Evolutionary conservation across 2,113 vertebrate genomes (phyloP).

Genomic region (Plestiodon gilberti): DNA sequence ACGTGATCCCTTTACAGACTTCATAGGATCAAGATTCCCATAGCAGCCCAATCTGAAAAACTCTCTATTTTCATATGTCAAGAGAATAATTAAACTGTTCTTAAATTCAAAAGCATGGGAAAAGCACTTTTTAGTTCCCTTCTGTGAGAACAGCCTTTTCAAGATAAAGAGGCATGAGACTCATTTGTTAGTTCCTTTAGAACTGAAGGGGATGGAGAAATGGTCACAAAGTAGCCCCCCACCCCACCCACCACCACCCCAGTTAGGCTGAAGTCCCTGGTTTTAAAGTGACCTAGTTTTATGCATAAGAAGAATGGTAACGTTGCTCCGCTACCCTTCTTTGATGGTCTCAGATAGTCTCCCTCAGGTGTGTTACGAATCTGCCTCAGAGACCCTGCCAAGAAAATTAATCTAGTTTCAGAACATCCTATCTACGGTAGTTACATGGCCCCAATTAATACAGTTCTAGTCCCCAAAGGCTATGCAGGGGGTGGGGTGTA

Average conservation of each 20-base stretch:
- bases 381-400: background rate
- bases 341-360: background rate
- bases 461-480: background rate
- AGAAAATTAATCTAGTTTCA: slow-evolving; percentile 32
- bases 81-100: background rate
- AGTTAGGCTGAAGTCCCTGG: slow-evolving; percentile 26
- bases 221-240: background rate
- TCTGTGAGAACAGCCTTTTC: background rate
- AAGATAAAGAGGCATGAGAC: too few relatives aligned
- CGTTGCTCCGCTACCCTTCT: slow-evolving; percentile 42
- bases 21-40: background rate
- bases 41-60: background rate
- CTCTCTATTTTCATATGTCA: background rate
- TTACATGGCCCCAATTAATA: slow-evolving; percentile 30
- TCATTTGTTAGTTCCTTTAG: too few relatives aligned
- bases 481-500: background rate
- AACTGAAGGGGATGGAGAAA: background rate
- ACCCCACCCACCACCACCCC: too few relatives aligned
- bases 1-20: too few relatives aligned
- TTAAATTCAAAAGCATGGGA: background rate
- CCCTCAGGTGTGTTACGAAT: background rate
- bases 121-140: background rate
- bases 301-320: slow-evolving; percentile 35
- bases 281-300: slow-evolving; percentile 49
- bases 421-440: slow-evolving; percentile 18